Evolutionary conservation across 2,797 vertebrate species (phyloP).

Genomic region (Falco concolor): DNA sequence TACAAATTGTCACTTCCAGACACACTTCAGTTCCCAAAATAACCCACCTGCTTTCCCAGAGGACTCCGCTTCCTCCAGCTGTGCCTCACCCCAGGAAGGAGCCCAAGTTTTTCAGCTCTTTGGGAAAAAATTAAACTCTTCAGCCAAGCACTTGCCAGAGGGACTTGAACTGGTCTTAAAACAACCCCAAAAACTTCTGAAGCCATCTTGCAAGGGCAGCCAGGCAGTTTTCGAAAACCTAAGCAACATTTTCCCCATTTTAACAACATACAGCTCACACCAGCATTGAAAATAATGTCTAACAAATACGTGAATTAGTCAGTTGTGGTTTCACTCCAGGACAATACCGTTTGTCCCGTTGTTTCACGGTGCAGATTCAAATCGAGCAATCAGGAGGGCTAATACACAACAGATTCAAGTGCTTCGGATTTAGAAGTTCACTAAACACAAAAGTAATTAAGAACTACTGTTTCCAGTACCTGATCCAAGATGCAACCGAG

Average conservation of each 20-base stretch:
- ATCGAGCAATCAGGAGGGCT: neutral
- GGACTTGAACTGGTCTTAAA: neutral
- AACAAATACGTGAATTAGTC: accelerated
- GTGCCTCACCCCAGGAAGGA: neutral
- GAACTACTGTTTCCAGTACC: slow-evolving; percentile 20
- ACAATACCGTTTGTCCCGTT: neutral
- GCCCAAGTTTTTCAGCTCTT: neutral
- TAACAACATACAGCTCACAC: neutral
- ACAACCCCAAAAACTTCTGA: neutral
- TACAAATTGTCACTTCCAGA: neutral
- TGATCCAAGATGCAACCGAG: neutral
- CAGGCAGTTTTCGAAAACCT: neutral
- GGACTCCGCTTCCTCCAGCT: neutral
- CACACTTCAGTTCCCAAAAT: neutral
- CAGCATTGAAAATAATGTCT: neutral
- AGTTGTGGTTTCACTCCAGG: neutral
- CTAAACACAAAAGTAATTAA: slow-evolving; percentile 26
- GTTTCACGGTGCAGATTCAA: neutral
- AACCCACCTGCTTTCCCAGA: neutral
- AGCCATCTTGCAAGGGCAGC: neutral
- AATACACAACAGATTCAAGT: neutral
- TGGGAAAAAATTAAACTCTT: neutral
- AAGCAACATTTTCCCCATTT: neutral
- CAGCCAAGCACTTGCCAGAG: accelerated
- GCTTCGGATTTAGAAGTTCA: slow-evolving; percentile 21